Evolutionary conservation across 2,797 vertebrate species (phyloP), one percentile per base, ranked within the genome.

Genomic region (Pygocentrus nattereri): DNA sequence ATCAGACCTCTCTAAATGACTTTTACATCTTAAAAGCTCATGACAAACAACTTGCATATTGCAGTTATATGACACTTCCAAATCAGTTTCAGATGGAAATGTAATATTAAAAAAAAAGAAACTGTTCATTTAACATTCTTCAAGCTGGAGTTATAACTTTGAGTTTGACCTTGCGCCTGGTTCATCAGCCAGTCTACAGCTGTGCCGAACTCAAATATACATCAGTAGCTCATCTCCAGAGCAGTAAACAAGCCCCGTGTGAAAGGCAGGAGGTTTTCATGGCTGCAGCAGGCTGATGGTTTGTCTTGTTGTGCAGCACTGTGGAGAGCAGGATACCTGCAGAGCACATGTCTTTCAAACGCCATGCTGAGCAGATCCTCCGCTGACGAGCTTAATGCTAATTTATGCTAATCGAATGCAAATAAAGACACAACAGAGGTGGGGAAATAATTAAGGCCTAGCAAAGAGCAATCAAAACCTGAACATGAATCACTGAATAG

Each of bases 381-480:
- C 69, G 25, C 82, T 79, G 82, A 83, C 77, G 82, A 83, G 76
- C 71, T 79, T 75, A 75, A 83, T 83, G 82, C 64, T 83, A 83
- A 83, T 83, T 83, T 83, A 83, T 83, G 82, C 56, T 79, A 83
- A 83, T 79, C 76, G 62, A 41, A 83, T 83, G 82, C 76, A 83
- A 83, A 83, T 83, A 78, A 79, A 61, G 77, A 83, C 82, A 83
- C 82, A 83, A 78, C 82, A 79, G 76, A 79, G 82, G 76, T 83
- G 70, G 82, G 82, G 78, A 82, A 83, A 83, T 79, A 83, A 83
- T 83, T 83, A 83, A 83, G 82, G 82, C 82, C 76, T 79, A 74
- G 82, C 82, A 83, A 83, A 83, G 82, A 83, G 82, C 82, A 83
- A 83, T 83, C 76, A 83, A 69, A 83, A 74, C 59, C 72, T 38